Conservation (phyloP, 2,113 vertebrate genomes). For the Xenus cinereus region DNA sequence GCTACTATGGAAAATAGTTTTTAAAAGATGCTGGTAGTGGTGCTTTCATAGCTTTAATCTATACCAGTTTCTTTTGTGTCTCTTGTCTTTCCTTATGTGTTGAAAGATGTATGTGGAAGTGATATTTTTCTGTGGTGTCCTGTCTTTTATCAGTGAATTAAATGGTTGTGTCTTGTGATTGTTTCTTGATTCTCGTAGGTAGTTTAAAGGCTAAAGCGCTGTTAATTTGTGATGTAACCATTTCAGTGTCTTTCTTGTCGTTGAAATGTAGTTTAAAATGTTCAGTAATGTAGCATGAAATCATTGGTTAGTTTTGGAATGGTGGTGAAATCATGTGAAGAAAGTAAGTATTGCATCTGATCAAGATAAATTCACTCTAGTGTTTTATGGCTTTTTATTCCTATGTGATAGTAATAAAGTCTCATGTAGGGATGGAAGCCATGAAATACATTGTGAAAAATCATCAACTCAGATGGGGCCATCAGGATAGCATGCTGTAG, state of each 20-base stretch:
- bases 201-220: slow-evolving; percentile 74
- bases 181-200: slow-evolving; percentile 71
- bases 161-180: slow-evolving; percentile 75
- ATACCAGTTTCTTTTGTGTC: slow-evolving; percentile 71
- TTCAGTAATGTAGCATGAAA: slow-evolving; percentile 81
- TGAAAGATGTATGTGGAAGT: slow-evolving; percentile 77
- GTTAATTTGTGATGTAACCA: slow-evolving; percentile 78
- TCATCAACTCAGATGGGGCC: slow-evolving; percentile 86
- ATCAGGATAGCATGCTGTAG: slow-evolving; percentile 78
- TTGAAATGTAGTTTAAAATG: slow-evolving; percentile 79
- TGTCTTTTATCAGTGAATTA: slow-evolving; percentile 75
- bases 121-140: slow-evolving; percentile 75
- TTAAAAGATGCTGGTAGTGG: slow-evolving; percentile 46
- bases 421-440: slow-evolving; percentile 99
- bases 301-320: slow-evolving; percentile 81
- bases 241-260: slow-evolving; percentile 79
- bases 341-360: slow-evolving; percentile 84
- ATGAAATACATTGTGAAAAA: slow-evolving; percentile 95
- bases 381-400: slow-evolving; percentile 99
- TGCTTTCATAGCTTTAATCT: slow-evolving; percentile 57
- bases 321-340: slow-evolving; percentile 85
- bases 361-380: slow-evolving; percentile 90
- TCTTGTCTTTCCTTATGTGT: slow-evolving; percentile 75
- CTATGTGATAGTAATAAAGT: slow-evolving; percentile 99
- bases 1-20: not conserved